Percentiles rank a stretch among this genome's conserved stretches.
Conservation (phyloP, 2,113 vertebrate genomes). For the Platysternon megacephalum region DNA sequence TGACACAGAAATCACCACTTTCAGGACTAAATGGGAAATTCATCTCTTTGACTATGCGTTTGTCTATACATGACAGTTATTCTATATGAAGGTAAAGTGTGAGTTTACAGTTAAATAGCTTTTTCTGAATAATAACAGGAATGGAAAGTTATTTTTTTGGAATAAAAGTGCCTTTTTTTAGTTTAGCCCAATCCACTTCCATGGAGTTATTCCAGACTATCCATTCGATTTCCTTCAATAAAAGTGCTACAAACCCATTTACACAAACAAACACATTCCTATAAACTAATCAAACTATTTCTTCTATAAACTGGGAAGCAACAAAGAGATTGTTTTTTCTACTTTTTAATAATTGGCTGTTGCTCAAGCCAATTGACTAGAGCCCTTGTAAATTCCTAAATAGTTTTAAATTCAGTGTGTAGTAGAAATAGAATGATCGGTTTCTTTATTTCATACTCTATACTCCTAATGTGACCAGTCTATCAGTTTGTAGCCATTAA, state of each 20-base stretch:
- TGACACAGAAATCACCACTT: neutral
- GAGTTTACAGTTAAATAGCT: neutral
- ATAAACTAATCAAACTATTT: neutral
- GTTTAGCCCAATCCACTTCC: neutral
- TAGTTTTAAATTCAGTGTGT: neutral
- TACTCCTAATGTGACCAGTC: neutral
- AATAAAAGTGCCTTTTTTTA: neutral
- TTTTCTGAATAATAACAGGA: neutral
- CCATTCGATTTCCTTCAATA: neutral
- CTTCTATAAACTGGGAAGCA: neutral
- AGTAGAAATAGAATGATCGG: neutral
- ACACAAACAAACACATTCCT: accelerated
- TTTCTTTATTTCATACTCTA: neutral
- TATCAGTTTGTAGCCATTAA: neutral
- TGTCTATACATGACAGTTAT: neutral
- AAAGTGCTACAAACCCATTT: neutral
- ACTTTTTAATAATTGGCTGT: neutral
- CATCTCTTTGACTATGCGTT: neutral
- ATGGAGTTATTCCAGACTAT: neutral
- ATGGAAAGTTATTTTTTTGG: neutral
- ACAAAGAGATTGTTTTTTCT: neutral
- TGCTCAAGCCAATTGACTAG: neutral
- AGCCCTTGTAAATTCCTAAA: neutral
- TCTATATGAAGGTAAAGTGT: neutral
- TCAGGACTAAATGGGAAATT: neutral